Evolutionary conservation across 1,140 invertebrate genomes (phyloP).

Genomic region (Dermatophagoides farinae): DNA sequence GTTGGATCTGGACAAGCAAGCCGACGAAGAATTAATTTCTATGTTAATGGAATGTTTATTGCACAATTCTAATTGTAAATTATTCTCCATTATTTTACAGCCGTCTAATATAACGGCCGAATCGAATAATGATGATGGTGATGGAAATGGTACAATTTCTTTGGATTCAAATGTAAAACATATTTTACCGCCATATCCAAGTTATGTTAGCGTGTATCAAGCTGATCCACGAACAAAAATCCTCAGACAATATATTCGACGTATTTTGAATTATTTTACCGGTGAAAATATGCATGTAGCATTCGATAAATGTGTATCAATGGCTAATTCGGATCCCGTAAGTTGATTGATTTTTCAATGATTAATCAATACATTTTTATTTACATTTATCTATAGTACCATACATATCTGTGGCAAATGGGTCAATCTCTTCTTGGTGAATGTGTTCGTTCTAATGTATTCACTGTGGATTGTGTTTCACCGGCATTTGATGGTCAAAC

Average conservation of each 20-base stretch:
- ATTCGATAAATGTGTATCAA: background rate
- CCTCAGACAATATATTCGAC: slow-evolving; percentile 16
- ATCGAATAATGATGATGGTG: slow-evolving; percentile 16
- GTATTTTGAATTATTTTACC: background rate
- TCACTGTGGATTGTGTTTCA: slow-evolving; percentile 48
- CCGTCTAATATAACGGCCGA: slow-evolving; percentile 12
- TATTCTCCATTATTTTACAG: slow-evolving; percentile 31
- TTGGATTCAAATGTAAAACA: slow-evolving; percentile 15
- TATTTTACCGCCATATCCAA: slow-evolving; percentile 19
- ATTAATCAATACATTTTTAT: too few relatives aligned
- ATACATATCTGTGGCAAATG: slow-evolving; percentile 32
- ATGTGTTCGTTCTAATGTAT: slow-evolving; percentile 52
- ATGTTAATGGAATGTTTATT: slow-evolving; percentile 61
- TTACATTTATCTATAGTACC: too few relatives aligned
- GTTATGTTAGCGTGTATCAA: slow-evolving; percentile 24
- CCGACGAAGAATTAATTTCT: slow-evolving; percentile 26
- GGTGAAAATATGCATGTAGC: background rate
- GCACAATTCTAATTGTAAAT: slow-evolving; percentile 41
- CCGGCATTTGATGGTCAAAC: slow-evolving; percentile 43
- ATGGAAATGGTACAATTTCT: background rate
- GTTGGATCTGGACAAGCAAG: background rate
- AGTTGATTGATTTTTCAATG: too few relatives aligned
- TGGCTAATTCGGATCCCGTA: background rate
- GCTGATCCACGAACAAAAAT: slow-evolving; percentile 14
- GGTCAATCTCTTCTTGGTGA: slow-evolving; percentile 33